A percentile compares a stretch with the other conserved stretches of the same genome.
These are phyloP conservation scores for Hiodon alosoides DNA, from an alignment of 2,113 vertebrate species.

Conservation along the genomic window DNA sequence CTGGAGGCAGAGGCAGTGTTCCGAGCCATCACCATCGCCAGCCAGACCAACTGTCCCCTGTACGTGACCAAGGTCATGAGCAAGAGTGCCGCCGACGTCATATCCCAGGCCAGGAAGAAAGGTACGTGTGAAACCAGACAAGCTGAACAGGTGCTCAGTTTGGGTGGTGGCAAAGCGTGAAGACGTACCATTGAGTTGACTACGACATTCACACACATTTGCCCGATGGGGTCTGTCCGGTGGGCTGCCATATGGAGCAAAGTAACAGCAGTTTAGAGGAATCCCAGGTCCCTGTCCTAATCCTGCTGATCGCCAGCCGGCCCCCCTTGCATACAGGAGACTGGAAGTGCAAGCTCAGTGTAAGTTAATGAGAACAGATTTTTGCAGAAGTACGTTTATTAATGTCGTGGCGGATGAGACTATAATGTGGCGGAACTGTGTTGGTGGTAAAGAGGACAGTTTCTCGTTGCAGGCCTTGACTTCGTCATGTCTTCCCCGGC, in stretches of 20 bases:
- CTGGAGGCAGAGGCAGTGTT: slow-evolving; percentile 96
- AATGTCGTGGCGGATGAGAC: too few species aligned
- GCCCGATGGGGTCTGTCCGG: slow-evolving; percentile 6
- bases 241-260: slow-evolving; percentile 8
- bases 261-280: slow-evolving; percentile 10
- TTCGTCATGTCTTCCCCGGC: background rate
- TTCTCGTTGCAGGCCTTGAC: background rate
- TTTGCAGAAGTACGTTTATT: too few species aligned
- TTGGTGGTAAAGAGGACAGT: too few species aligned
- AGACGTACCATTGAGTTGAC: too few species aligned
- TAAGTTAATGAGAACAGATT: too few species aligned
- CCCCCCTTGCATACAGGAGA: background rate
- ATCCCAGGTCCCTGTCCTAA: background rate
- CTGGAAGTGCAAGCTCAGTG: background rate
- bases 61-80: slow-evolving; percentile 97
- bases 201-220: too few species aligned
- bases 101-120: slow-evolving; percentile 94
- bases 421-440: too few species aligned
- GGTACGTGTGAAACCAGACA: slow-evolving; percentile 53
- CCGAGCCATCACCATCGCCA: slow-evolving; percentile 90
- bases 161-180: too few species aligned
- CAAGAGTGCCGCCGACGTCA: slow-evolving; percentile 94
- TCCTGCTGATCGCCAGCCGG: background rate
- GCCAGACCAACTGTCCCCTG: slow-evolving; percentile 96
- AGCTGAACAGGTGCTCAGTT: too few species aligned